Base-by-base conservation (phyloP, 2,888 invertebrate genomes). In the Zhengitettix transpicula region DNA sequence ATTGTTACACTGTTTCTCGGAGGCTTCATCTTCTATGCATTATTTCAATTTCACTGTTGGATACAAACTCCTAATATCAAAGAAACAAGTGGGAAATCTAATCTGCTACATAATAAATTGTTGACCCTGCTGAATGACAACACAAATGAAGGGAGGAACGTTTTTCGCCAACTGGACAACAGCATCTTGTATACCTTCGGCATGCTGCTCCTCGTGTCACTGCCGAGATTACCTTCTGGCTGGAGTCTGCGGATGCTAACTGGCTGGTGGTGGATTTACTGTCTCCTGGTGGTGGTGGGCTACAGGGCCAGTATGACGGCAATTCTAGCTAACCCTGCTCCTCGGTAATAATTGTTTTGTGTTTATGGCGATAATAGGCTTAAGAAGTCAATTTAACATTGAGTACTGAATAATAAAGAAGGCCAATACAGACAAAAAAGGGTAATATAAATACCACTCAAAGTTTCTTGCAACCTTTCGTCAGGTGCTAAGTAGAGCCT, bases 231-330 rank as follows among this genome's bases (percentile, higher is more conserved):
- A 65, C 89, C 90, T 0, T 12, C 57, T 15, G 87, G 85, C 15
- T 90, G 90, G 89, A 84, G 90, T 0, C 75, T 91, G 52, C 77
- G 90, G 44, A 75, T 90, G 41, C 75, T 91, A 14, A 89, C 89
- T 1, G 90, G 91, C 0, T 90, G 89, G 84, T 91, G 89, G 73
- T 91, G 89, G 89, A 71, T 90, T 1, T 92, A 89, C 69, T 87
- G 87, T 68, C 82, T 89, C 62, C 75, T 90, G 7, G 78, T 90
- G 9, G 85, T 86, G 0, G 87, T 89, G 0, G 81, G 86, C 0
- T 92, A 92, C 70, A 75, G 85, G 67, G 90, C 90, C 0, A 89
- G 89, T 67, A 84, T 91, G 81, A 90, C 89, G 0, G 89, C 90
- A 0, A 87, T 88, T 58, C 74, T 91, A 55, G 87, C 90, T 0